A percentile compares a stretch with the other conserved stretches of the same genome.
Evolutionary conservation across 2,888 invertebrate genomes (phyloP).

Genomic region (Drosophila buzzatii): DNA sequence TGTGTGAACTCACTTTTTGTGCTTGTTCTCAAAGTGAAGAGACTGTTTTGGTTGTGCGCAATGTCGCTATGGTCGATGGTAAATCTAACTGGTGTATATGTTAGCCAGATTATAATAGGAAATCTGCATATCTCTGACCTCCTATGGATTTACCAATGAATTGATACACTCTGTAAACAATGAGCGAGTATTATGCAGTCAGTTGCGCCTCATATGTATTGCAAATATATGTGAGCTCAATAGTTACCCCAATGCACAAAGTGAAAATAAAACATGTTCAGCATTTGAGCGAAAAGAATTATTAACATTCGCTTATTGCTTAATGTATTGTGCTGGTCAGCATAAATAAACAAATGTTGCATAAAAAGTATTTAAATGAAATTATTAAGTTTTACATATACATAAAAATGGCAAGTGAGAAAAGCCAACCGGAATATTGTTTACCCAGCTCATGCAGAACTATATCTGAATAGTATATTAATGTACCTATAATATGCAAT

Average conservation of each 20-base stretch:
- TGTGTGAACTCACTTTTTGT: neutral
- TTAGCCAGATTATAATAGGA: neutral
- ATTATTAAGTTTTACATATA: conserved; percentile 3
- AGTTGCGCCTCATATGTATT: neutral
- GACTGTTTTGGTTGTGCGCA: neutral
- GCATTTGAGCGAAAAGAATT: conserved; percentile 27
- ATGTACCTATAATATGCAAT: too few relatives aligned
- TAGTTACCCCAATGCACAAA: conserved; percentile 19
- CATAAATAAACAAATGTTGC: conserved; percentile 39
- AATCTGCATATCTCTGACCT: neutral
- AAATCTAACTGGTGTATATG: neutral
- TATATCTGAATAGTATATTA: neutral
- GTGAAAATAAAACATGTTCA: conserved; percentile 31
- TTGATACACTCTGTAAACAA: neutral
- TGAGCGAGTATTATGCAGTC: neutral
- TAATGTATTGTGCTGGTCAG: conserved; percentile 50
- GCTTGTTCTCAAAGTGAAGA: neutral
- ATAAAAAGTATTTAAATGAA: conserved; percentile 23
- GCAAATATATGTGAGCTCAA: neutral
- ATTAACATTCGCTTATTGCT: conserved; percentile 37
- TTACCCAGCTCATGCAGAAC: too few relatives aligned
- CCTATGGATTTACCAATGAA: neutral
- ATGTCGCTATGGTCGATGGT: neutral
- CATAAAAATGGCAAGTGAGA: neutral
- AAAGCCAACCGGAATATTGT: neutral